Conservation (phyloP, 2,888 invertebrate genomes). For the Xestobium rufovillosum region DNA sequence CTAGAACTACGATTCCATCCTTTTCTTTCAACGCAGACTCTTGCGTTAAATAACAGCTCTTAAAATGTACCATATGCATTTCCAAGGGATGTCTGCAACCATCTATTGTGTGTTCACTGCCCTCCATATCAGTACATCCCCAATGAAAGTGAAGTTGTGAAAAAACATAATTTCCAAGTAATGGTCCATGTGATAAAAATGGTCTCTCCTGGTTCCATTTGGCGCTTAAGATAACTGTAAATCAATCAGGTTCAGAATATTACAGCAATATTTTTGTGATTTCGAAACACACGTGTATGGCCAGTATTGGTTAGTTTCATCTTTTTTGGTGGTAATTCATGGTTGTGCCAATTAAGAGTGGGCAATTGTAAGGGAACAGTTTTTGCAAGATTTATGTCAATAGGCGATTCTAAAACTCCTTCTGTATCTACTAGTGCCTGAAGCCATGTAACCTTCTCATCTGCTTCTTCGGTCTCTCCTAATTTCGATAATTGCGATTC, state of each 20-base stretch:
- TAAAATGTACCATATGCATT: constrained; percentile 56
- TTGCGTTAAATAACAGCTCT: constrained; percentile 53
- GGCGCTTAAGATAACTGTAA: constrained; percentile 52
- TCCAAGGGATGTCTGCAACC: constrained; percentile 51
- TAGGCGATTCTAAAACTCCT: constrained; percentile 40
- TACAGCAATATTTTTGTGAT: too few species aligned
- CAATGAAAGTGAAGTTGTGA: constrained; percentile 66
- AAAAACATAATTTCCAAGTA: constrained; percentile 53
- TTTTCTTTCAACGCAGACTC: constrained; percentile 52
- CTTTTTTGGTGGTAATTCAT: constrained; percentile 53
- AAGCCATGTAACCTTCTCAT: constrained; percentile 17
- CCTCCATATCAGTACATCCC: constrained; percentile 54
- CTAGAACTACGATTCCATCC: constrained; percentile 51
- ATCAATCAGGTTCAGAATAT: constrained; percentile 1
- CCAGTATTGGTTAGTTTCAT: constrained; percentile 62
- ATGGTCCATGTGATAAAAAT: constrained; percentile 52
- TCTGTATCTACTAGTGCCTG: constrained; percentile 33
- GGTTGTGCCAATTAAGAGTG: constrained; percentile 51
- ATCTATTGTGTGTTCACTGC: constrained; percentile 60
- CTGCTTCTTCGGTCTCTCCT: too few species aligned
- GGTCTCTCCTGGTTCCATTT: constrained; percentile 57
- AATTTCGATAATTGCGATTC: too few species aligned
- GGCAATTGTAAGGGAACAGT: constrained; percentile 42
- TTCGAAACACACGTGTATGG: constrained; percentile 46
- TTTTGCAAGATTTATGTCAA: constrained; percentile 41